Evolutionary conservation across 2,113 vertebrate genomes (phyloP), one percentile per base, ranked within the genome.

Genomic region (Suncus etruscus): DNA sequence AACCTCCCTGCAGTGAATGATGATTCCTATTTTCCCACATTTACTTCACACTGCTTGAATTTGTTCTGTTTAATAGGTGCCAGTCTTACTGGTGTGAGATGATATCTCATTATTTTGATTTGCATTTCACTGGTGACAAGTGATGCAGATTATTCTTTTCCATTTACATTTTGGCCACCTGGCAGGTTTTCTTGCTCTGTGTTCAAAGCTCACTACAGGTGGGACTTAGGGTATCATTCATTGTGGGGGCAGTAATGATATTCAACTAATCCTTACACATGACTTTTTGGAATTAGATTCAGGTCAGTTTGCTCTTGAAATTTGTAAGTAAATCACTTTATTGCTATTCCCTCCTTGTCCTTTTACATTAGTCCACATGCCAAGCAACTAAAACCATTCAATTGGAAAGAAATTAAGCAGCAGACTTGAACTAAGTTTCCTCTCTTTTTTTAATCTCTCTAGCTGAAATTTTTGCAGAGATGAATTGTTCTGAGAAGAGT

Each of bases 391-490:
- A 32, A 90, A 48, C 24, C 69, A 91, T 79, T 86, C 86, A 80
- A 39, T 79, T 32, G 11, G 86, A 79, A 94, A 92, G 81, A 92
- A 85, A 95, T 95, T 77, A 92, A 72, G 91, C 95, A 96, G 87
- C 79, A 95, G 95, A 96, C 92, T 91, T 95, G 94, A 96, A 96
- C 94, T 87, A 87, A 92, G 94, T 94, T 93, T 51, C 74, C 86
- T 83, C 84, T 91, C 65, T 31, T 81, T 94, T 73, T 90, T 94
- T 95, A 96, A 96, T 96, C 93, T 83, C 48, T 69, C 50, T 96
- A 93, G 77, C 92, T 93, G 90, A 93, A 94, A 75, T 61, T 88
- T 68, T 68, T 81, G 45, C 8, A 11, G 63, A 78, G n/a, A 77
- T 51, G 73, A 22, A 89, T 74, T 85, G 58, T 48, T 83, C 22